These are phyloP conservation scores for Myiothlypis chrysogaster DNA, from an alignment of 2,797 vertebrate species.

Conservation along the genomic window DNA sequence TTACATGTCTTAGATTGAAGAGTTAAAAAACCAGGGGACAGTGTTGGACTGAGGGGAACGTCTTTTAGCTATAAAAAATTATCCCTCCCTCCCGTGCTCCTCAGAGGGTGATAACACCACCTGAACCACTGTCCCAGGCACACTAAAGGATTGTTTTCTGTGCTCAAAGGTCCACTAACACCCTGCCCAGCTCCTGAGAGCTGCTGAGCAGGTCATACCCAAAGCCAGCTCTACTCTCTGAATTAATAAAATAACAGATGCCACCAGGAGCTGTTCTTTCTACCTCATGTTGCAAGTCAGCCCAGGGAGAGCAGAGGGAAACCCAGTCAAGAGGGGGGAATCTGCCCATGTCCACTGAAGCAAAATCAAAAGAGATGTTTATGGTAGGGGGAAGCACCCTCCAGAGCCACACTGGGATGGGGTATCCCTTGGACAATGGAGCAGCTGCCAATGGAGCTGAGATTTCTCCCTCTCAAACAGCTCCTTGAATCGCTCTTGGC, in stretches of 20 bases:
- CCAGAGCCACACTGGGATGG: background rate
- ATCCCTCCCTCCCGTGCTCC: background rate
- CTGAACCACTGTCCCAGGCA: background rate
- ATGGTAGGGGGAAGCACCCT: background rate
- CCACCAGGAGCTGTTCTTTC: background rate
- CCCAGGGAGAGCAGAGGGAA: background rate
- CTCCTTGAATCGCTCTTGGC: constrained; percentile 57
- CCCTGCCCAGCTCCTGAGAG: background rate
- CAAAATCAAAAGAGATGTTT: background rate
- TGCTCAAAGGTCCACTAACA: background rate
- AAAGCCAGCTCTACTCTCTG: background rate
- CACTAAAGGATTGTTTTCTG: background rate
- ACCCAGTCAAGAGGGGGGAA: background rate
- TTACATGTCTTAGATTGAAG: background rate
- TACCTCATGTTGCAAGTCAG: background rate
- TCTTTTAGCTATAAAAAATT: background rate
- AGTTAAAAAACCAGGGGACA: background rate
- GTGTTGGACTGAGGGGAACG: background rate
- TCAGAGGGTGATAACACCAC: background rate
- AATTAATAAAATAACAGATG: background rate
- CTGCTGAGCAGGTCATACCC: background rate
- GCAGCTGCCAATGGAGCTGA: background rate
- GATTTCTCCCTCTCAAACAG: constrained; percentile 26
- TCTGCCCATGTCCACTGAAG: background rate
- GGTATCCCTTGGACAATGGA: background rate